Percentiles rank a stretch among this genome's conserved stretches.
These are phyloP conservation scores for Boulengeromyrus knoepffleri DNA, from an alignment of 2,113 vertebrate genomes.

Conservation along the genomic window DNA sequence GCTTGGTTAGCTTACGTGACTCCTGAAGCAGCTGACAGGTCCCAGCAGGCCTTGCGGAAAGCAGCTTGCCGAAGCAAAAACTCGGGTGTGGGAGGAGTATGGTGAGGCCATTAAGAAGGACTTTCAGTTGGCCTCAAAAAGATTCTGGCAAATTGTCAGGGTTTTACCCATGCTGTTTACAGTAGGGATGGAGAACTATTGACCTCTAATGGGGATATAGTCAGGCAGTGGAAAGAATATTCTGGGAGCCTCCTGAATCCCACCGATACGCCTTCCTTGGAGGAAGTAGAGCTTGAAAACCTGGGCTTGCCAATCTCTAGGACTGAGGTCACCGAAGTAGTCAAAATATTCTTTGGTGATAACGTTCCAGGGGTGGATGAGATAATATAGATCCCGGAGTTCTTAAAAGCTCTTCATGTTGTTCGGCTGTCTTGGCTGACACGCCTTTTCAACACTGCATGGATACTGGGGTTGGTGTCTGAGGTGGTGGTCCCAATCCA, in stretches of 20 bases:
- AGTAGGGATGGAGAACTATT: neutral
- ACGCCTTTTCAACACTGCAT: neutral
- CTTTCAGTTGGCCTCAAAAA: neutral
- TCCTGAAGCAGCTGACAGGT: neutral
- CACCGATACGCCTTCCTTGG: neutral
- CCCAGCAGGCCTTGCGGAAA: no score
- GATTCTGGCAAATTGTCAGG: neutral
- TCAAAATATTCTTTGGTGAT: neutral
- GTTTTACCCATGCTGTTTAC: neutral
- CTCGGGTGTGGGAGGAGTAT: neutral
- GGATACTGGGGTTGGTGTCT: neutral
- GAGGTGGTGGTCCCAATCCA: no score
- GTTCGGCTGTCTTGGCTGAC: neutral
- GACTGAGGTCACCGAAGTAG: neutral
- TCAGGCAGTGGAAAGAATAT: neutral
- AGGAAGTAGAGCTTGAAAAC: neutral
- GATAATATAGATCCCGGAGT: neutral
- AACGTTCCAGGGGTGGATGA: neutral
- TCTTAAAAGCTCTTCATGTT: neutral
- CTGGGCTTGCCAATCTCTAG: neutral
- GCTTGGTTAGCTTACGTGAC: neutral
- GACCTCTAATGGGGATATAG: neutral
- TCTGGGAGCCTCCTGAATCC: neutral
- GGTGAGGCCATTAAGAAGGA: neutral
- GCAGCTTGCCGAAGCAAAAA: neutral